phyloP scores from a whole-genome alignment of 1,140 invertebrate species.

The Argopecten irradians region DNA sequence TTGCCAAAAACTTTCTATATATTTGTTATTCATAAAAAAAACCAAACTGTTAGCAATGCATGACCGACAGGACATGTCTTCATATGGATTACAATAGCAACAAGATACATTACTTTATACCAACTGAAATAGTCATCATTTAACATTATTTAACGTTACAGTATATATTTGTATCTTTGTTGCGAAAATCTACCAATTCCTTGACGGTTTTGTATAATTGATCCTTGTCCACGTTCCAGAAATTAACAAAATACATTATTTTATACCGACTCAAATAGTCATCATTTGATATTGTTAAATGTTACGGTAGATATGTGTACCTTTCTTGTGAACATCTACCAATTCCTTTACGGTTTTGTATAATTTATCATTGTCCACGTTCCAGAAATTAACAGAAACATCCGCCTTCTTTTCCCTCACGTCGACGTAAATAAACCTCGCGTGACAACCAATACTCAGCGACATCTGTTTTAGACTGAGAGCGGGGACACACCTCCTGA shows the following conservation, averaged over 20 bases:
- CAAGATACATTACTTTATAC: background rate
- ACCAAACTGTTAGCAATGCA: no score
- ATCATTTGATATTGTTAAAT: slow-evolving; percentile 39
- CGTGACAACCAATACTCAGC: slow-evolving; percentile 47
- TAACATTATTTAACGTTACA: no score
- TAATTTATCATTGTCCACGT: slow-evolving; percentile 27
- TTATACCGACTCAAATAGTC: slow-evolving; percentile 33
- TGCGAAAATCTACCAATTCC: no score
- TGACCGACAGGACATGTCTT: no score
- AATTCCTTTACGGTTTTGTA: background rate
- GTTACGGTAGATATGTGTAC: no score
- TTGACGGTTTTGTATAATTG: no score
- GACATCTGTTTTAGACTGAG: slow-evolving; percentile 24
- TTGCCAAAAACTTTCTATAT: no score
- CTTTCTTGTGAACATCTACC: background rate
- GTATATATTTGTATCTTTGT: no score
- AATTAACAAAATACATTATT: background rate
- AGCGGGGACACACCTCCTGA: slow-evolving; percentile 39
- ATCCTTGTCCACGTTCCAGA: slow-evolving; percentile 36
- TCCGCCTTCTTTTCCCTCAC: slow-evolving; percentile 20
- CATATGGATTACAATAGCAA: no score
- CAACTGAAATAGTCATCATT: slow-evolving; percentile 45
- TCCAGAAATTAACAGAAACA: slow-evolving; percentile 39
- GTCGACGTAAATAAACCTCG: slow-evolving; percentile 46
- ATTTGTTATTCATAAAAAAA: no score